These are phyloP conservation scores for Manis crassicaudata DNA, from an alignment of 2,797 vertebrate species.

Conservation along the genomic window DNA sequence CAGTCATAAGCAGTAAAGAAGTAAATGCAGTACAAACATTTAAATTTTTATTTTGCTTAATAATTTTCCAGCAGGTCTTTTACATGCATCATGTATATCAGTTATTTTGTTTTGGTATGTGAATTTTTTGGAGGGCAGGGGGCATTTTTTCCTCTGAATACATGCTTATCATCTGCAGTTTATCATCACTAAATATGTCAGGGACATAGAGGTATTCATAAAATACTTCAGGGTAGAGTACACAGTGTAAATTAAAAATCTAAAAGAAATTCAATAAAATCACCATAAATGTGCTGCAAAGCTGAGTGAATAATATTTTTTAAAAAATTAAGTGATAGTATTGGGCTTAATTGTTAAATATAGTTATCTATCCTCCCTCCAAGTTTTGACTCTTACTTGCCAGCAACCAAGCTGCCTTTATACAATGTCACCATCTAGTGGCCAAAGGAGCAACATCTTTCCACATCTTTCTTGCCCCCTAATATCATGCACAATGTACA, in stretches of 20 bases:
- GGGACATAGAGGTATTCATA: conserved; percentile 5
- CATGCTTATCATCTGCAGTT: neutral
- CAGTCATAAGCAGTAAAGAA: neutral
- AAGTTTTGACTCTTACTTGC: neutral
- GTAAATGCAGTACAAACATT: neutral
- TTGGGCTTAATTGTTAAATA: neutral
- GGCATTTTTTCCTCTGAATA: neutral
- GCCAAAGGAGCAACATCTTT: neutral
- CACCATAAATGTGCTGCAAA: conserved; percentile 26
- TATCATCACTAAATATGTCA: neutral
- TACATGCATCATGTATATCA: neutral
- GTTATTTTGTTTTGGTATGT: conserved; percentile 16
- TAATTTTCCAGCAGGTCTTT: neutral
- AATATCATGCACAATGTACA: neutral
- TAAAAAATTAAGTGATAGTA: neutral
- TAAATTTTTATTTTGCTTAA: conserved; percentile 1
- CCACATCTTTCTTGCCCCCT: neutral
- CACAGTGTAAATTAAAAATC: conserved; percentile 7
- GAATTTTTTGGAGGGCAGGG: neutral
- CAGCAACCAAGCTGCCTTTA: conserved; percentile 67
- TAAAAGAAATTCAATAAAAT: conserved; percentile 39
- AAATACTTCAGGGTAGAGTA: neutral
- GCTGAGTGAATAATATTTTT: neutral
- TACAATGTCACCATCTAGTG: conserved; percentile 66
- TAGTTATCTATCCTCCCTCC: neutral